Percentiles rank a stretch among this genome's conserved stretches.
These are phyloP conservation scores for Platanista minor DNA, from an alignment of 2,113 vertebrate species.

Conservation along the genomic window DNA sequence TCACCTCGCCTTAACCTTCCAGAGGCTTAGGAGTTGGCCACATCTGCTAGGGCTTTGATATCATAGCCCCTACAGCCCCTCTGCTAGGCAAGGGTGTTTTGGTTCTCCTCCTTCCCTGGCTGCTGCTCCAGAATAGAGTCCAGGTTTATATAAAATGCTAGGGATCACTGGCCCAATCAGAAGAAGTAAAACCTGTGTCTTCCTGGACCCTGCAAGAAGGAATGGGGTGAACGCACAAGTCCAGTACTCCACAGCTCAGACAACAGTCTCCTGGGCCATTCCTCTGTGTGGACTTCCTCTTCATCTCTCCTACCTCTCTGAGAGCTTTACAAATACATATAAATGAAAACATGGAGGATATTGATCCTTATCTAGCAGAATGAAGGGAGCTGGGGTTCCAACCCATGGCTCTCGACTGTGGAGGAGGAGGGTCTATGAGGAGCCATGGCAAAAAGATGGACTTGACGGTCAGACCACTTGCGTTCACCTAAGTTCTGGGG, in stretches of 20 bases:
- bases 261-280: not conserved
- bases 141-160: not conserved
- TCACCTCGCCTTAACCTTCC: not conserved
- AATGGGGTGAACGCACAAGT: accelerated
- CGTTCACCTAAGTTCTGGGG: not conserved
- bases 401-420: accelerated
- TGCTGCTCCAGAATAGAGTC: not conserved
- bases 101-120: not conserved
- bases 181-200: not conserved
- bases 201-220: not conserved
- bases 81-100: not conserved
- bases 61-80: not conserved
- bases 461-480: too few relatives aligned
- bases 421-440: too few relatives aligned
- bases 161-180: too few relatives aligned
- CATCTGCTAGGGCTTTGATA: accelerated
- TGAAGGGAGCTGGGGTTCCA: too few relatives aligned
- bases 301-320: not conserved
- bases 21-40: too few relatives aligned
- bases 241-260: not conserved
- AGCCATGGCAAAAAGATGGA: too few relatives aligned
- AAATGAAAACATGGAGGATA: not conserved
- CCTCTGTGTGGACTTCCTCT: not conserved
- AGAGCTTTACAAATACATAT: not conserved
- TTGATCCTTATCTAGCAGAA: not conserved